These are phyloP conservation scores for Apaloderma vittatum DNA, from an alignment of 2,113 vertebrate genomes.

Conservation along the genomic window DNA sequence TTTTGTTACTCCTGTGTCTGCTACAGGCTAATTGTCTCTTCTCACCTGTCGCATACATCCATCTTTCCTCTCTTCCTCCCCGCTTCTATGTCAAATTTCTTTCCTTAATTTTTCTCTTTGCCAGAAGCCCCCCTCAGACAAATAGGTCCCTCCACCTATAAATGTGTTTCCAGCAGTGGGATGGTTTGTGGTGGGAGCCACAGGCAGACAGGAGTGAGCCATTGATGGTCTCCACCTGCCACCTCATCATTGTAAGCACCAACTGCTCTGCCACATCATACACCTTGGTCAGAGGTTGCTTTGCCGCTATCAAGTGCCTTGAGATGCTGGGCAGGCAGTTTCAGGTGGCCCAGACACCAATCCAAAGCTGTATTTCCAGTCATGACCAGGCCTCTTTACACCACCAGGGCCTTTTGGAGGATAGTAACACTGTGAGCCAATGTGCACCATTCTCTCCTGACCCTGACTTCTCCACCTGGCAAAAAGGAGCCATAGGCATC, in stretches of 20 bases:
- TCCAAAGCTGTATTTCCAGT: neutral
- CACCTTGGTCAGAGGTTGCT: accelerated
- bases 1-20: neutral
- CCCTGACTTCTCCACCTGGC: neutral
- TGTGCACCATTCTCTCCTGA: neutral
- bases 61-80: neutral
- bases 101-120: neutral
- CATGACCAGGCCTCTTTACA: neutral
- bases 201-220: neutral
- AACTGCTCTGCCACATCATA: accelerated
- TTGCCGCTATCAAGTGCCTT: neutral
- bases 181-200: neutral
- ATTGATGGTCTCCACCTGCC: neutral
- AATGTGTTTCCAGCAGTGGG: neutral
- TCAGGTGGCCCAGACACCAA: neutral
- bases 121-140: neutral
- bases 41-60: neutral
- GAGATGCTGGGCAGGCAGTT: neutral
- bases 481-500: neutral
- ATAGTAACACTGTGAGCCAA: neutral
- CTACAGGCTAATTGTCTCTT: neutral
- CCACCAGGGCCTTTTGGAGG: neutral
- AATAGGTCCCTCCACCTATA: neutral
- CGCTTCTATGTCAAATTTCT: neutral
- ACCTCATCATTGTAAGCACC: neutral